Evolutionary conservation across 2,113 vertebrate species (phyloP).

Genomic region (Festucalex cinctus): DNA sequence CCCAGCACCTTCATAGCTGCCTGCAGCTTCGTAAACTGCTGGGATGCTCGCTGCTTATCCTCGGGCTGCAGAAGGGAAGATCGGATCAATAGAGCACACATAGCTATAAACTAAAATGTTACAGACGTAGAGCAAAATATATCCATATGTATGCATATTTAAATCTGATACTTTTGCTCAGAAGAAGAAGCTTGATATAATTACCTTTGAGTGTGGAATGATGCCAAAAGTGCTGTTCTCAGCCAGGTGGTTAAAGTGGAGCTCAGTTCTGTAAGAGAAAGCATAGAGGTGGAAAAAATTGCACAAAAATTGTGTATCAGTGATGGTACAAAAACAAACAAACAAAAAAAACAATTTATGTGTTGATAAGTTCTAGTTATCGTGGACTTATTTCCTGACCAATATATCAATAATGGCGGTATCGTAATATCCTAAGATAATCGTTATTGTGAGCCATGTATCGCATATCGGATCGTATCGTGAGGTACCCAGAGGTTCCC

Average conservation of each 20-base stretch:
- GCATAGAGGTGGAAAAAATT: too few species aligned
- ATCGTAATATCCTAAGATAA: too few species aligned
- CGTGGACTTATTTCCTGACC: too few species aligned
- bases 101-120: background rate
- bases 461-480: too few species aligned
- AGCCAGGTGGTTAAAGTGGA: constrained; percentile 92
- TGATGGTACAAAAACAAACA: too few species aligned
- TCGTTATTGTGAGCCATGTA: too few species aligned
- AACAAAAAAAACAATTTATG: too few species aligned
- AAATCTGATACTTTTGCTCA: background rate
- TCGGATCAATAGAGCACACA: constrained; percentile 12
- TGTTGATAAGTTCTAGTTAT: too few species aligned
- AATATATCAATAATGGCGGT: too few species aligned
- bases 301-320: too few species aligned
- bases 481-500: too few species aligned
- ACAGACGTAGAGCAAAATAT: background rate
- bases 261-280: constrained; percentile 81
- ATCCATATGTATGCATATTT: background rate
- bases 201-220: constrained; percentile 82
- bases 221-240: constrained; percentile 92
- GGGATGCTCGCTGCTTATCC: constrained; percentile 89
- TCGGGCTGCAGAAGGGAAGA: constrained; percentile 71
- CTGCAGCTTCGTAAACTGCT: constrained; percentile 94
- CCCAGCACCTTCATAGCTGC: constrained; percentile 95
- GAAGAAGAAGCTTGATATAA: background rate